Base-by-base conservation (phyloP, 2,113 vertebrate species). In the Alethe diademata region DNA sequence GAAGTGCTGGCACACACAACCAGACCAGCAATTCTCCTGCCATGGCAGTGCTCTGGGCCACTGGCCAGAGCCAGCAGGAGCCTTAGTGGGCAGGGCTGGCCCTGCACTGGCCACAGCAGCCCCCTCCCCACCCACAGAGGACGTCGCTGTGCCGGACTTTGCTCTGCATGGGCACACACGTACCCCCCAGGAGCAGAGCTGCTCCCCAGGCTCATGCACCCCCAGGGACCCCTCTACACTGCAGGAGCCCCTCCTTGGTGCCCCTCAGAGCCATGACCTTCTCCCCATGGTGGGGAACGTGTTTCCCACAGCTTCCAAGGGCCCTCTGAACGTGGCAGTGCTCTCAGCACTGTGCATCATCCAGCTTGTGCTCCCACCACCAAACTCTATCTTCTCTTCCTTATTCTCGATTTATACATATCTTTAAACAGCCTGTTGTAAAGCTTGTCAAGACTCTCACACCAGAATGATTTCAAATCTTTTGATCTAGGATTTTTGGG, bases 141-240 rank as follows among this genome's bases (percentile, higher is more conserved):
- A 54, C 5, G 2, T 17, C 0, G 0, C 33, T 3, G 0, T 7
- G 16, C 35, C 56, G 57, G 20, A 42, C 11, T 24, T 54, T 1
- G 1, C 12, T 38, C 35, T 62, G 33, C 36, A 22, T 1, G 17
- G 85, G 19, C 4, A 1, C 12, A 1, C 12, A 8, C 0, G 0
- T 5, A 12, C 2, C 6, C 19, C 22, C 25, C n/a, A 13, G 16
- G 35, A n/a, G 28, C 40, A 8, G 51, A 62, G 51, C 24, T 51
- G 20, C 12, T 66, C 29, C 48, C 22, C 3, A 1, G 9, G 23
- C 20, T 75, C 72, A 28, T 2, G n/a, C 16, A 40, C 6, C 8
- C 14, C 25, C 25, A 73, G 17, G 5, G 17, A 69, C 29, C 19
- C 16, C 35, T 50, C 35, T 22, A 8, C 60, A 31, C 24, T 64